Conservation (phyloP, 2,797 vertebrate species). For the Sandelia bainsii region DNA sequence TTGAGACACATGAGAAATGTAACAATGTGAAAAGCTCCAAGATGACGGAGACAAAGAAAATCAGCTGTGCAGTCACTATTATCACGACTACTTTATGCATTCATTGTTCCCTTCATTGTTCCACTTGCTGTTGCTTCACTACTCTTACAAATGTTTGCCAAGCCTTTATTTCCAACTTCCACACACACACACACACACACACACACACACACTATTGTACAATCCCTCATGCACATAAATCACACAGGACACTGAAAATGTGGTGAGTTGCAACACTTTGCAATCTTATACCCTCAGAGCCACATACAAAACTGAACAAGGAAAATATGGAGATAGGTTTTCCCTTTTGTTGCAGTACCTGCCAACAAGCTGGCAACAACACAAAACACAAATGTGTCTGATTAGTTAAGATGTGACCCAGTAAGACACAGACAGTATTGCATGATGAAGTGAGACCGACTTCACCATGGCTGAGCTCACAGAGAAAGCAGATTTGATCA, state of each 20-base stretch:
- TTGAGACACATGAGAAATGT: constrained; percentile 10
- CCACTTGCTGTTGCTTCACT: constrained; percentile 43
- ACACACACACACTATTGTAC: constrained; percentile 47
- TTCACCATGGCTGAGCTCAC: constrained; percentile 43
- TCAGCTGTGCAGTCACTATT: not conserved
- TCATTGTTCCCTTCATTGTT: too few relatives aligned
- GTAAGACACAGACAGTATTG: constrained; percentile 47
- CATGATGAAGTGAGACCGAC: constrained; percentile 44
- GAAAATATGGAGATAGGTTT: constrained; percentile 36
- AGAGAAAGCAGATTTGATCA: constrained; percentile 70
- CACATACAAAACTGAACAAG: constrained; percentile 28
- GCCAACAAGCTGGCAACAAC: constrained; percentile 48
- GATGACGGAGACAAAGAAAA: not conserved
- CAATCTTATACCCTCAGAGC: constrained; percentile 24
- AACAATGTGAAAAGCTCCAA: constrained; percentile 7
- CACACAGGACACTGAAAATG: constrained; percentile 40
- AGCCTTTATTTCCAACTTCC: constrained; percentile 44
- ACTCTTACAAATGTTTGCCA: constrained; percentile 33
- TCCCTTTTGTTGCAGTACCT: constrained; percentile 16
- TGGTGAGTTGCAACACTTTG: constrained; percentile 39
- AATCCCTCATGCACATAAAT: constrained; percentile 39
- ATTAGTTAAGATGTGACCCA: constrained; percentile 56
- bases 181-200: constrained; percentile 47
- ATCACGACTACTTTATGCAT: not conserved
- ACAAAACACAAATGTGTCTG: constrained; percentile 36